Evolutionary conservation across 2,113 vertebrate genomes (phyloP), one percentile per base, ranked within the genome.

Genomic region (Nesoenas mayeri): DNA sequence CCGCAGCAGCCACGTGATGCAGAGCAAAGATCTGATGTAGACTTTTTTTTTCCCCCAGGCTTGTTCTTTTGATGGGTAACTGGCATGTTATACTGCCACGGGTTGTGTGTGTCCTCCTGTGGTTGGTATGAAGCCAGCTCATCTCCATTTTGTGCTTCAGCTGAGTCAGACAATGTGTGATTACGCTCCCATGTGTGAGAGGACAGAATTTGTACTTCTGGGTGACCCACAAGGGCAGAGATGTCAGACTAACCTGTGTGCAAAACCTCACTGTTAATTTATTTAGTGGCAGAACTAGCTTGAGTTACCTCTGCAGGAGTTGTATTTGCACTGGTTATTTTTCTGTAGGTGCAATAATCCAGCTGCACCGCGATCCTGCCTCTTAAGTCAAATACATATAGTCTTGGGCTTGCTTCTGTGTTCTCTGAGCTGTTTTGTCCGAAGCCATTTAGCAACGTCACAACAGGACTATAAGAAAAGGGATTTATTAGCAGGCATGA

Each of bases 241-340:
- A 7, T 53, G 17, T 22, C 10, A 44, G 44, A 28, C 32, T 73
- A 36, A 73, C 34, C 28, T 64, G 13, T 11, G 36, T 44, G n/a
- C 29, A 20, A 11, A 84, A 34, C 18, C 9, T 34, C 44, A 10
- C 29, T 0, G 0, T 26, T 31, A 47, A 13, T 29, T 56, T 21
- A 77, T 74, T 38, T 57, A n/a, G 12, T 9, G 4, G 40, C 38
- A 79, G 50, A 57, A 28, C 10, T 19, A 24, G 32, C 51, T 74
- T 16, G 8, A 60, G 32, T 40, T 34, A 38, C 28, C 32, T 32
- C 21, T 65, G 34, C 24, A 44, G 58, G 48, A 66, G 34, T 40
- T 90, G 50, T 32, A 7, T 79, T 72, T 26, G 38, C 44, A 21
- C 22, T 64, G 17, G 5, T 60, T 72, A 7, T 15, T 32, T 69